Base-by-base conservation (phyloP, 2,888 invertebrate genomes). In the Suillia variegata region DNA sequence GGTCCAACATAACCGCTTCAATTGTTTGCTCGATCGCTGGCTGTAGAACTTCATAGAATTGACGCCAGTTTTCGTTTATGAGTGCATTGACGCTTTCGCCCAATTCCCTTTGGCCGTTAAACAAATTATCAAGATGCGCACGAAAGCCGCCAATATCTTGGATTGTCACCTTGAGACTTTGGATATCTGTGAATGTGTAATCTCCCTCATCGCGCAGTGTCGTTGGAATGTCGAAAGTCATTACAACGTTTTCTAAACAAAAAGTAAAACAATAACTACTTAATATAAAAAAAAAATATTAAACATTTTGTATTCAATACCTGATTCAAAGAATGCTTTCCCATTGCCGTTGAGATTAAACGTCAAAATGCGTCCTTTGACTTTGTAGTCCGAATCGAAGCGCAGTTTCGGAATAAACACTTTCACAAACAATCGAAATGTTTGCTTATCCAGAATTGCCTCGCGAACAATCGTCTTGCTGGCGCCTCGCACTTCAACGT, bases 21-120 rank as follows among this genome's bases (percentile, higher is more conserved):
- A 89, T 87, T 2, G 89, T 88, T 76, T 86, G 86, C 2, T 86
- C 84, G 64, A 89, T 80, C 62, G 88, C 87, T 24, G 89, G 89
- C 67, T 86, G 84, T 54, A 89, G 75, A 1, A 89, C 85, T 67
- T 88, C 88, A 0, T 87, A 86, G 1, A 89, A 87, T 47, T 88
- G 86, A 22, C 86, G 83, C 89, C 89, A 90, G 75, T 89, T 89
- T 13, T 86, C 86, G 74, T 90, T 90, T 63, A 90, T 82, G 66
- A 89, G 87, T 6, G 85, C 84, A 70, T 90, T 89, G 2, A 89
- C 88, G 67, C 87, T 86, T 48, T 88, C 87, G 84, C 88, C 88
- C 12, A 78, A 63, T 1, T 70, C 68, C 6, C 60, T 63, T 45
- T 74, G 68, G 15, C 68, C 71, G 4, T 62, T 62, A 71, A 89